Evolutionary conservation across 2,797 vertebrate species (phyloP), one percentile per base, ranked within the genome.

Genomic region (Thunnus albacares): DNA sequence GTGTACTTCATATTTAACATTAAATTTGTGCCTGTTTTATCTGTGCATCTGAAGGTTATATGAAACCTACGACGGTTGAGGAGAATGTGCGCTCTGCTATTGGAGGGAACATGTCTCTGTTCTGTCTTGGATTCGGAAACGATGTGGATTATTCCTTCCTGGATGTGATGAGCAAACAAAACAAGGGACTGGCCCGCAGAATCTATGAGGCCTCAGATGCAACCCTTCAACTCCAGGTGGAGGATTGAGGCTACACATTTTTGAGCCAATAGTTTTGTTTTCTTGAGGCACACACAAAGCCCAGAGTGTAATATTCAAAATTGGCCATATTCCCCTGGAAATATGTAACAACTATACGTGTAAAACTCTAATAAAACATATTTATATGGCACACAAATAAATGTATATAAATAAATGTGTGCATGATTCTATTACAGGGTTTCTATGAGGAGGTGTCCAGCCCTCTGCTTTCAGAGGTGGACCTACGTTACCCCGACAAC

Each of bases 181-280:
- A 97, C 0, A 93, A 96, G 0, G 98, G 98, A 52, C 1, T 98
- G 67, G 97, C 97, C 7, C 96, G 97, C 30, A 96, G 96, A 60
- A 97, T 99, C 73, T 98, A 95, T 0, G 95, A 97, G 79, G 96
- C 94, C 15, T 97, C 97, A 0, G 97, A 99, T 88, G 96, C 97
- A 1, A 76, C 83, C 3, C 60, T 97, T 79, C 98, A 99, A 89
- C 96, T 99, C 49, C 95, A 98, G 96, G 98, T 98, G 56, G 9
- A 14, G 7, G 10, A 3, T 97, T 56, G 5, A 6, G 11, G 22
- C 14, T 35, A 35, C 35, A 45, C 4, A 47, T 35, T 22, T 58
- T 11, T 18, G 17, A 47, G 3, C 26, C 47, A n/a, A 3, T 14
- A 49, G 5, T 64, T 60, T 65, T 41, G 24, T 24, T 24, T 24